These are phyloP conservation scores for Peromyscus melanophrys DNA, from an alignment of 2,797 vertebrate species.

Conservation along the genomic window DNA sequence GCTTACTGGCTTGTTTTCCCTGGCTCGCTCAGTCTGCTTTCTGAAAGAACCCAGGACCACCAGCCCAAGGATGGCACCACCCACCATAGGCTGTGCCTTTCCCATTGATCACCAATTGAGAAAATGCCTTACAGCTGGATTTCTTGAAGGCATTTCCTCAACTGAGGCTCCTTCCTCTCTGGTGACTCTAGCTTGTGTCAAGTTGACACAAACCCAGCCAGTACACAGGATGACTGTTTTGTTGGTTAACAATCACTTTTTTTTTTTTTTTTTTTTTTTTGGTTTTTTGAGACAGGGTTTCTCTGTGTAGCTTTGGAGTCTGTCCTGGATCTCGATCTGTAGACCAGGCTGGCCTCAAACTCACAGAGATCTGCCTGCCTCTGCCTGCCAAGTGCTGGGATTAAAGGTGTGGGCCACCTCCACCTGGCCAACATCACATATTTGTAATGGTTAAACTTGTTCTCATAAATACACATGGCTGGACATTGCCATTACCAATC, in stretches of 20 bases:
- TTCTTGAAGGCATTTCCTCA: neutral
- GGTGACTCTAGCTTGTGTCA: neutral
- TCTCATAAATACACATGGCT: conserved; percentile 54
- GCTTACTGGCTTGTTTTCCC: neutral
- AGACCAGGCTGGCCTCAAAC: too few relatives aligned
- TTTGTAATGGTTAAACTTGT: conserved; percentile 67
- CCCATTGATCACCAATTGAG: neutral
- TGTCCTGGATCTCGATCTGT: too few relatives aligned
- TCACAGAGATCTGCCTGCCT: too few relatives aligned
- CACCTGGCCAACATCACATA: neutral
- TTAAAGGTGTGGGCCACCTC: too few relatives aligned
- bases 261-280: too few relatives aligned
- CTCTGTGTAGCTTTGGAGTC: too few relatives aligned
- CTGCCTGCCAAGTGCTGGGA: too few relatives aligned
- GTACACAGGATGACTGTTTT: neutral
- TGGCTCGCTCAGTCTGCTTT: neutral
- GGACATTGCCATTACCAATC: conserved; percentile 59
- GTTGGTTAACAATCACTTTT: conserved; percentile 44
- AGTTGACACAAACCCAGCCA: neutral
- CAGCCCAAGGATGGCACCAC: neutral
- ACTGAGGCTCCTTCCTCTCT: neutral
- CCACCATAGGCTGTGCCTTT: neutral
- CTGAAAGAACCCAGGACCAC: neutral
- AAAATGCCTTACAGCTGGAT: neutral
- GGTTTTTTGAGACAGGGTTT: too few relatives aligned